Base-by-base conservation (phyloP, 2,888 invertebrate species). In the Lobophora halterata region DNA sequence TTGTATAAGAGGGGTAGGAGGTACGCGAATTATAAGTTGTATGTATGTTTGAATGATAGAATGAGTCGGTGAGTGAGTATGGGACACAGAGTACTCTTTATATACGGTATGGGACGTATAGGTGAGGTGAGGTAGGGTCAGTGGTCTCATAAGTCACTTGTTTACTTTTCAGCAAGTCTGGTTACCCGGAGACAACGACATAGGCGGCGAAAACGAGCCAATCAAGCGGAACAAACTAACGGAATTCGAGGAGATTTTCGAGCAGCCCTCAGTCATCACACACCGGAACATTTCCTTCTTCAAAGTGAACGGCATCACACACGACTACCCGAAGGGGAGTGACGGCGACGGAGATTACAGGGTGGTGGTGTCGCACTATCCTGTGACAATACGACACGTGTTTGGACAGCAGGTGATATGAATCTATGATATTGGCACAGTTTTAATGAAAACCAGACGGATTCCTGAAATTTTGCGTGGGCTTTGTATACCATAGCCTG, bases 131-230 rank as follows among this genome's bases (percentile, higher is more conserved):
- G n/a, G n/a, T n/a, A n/a, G n/a, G n/a, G n/a, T n/a, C n/a, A n/a
- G n/a, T n/a, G n/a, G n/a, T n/a, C n/a, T n/a, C n/a, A n/a, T n/a
- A n/a, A n/a, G n/a, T n/a, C n/a, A n/a, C n/a, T n/a, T n/a, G n/a
- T n/a, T n/a, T n/a, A n/a, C n/a, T 12, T 5, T 19, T 14, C 76
- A 94, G 94, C 90, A 91, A 79, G 88, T 98, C 32, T 97, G 94
- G 89, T 77, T 98, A 46, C 96, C 98, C 9, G 99, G 99, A 3
- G 99, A 99, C 73, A 99, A 99, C 79, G 99, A 99, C 69, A 96
- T 99, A 40, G 99, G 98, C 3, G 98, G 99, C 6, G 98, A 99
- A 79, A 92, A 90, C 44, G 93, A 93, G 59, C 89, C 90, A 19
- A 90, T 95, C 21, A 91, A 90, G 10, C 77, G 83, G 25, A 75